Conservation (phyloP, 2,888 invertebrate genomes). For the Agapostemon virescens region DNA sequence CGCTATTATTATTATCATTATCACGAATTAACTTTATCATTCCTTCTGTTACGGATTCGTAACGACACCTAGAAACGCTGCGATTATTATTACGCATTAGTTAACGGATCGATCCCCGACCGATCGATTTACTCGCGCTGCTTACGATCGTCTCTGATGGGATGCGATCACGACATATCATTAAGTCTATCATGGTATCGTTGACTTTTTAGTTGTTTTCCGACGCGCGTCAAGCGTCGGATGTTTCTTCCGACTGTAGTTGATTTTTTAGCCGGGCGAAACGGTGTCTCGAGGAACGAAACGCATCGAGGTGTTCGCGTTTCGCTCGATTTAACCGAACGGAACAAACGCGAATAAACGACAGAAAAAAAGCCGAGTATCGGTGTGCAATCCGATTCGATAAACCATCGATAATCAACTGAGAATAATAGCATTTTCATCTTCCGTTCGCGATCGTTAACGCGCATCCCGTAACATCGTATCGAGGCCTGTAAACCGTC, state of each 20-base stretch:
- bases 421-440: neutral
- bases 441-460: neutral
- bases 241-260: conserved; percentile 4
- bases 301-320: neutral
- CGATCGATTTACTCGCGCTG: conserved; percentile 23
- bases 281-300: neutral
- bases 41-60: conserved; percentile 23
- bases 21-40: conserved; percentile 8
- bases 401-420: neutral
- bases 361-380: neutral
- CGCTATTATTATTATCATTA: conserved; percentile 11
- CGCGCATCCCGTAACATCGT: neutral
- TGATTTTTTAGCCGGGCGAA: conserved; percentile 18
- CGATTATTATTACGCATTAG: conserved; percentile 15
- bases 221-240: neutral
- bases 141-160: conserved; percentile 21
- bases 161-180: conserved; percentile 69
- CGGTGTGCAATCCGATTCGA: neutral
- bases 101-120: conserved; percentile 10
- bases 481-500: too few relatives aligned
- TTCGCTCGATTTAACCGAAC: neutral
- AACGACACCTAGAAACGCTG: conserved; percentile 9
- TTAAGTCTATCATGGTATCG: conserved; percentile 54
- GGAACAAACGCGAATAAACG: neutral
- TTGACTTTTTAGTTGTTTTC: conserved; percentile 27